These are phyloP conservation scores for Linnaemya vulpina DNA, from an alignment of 2,888 invertebrate species.

Conservation along the genomic window DNA sequence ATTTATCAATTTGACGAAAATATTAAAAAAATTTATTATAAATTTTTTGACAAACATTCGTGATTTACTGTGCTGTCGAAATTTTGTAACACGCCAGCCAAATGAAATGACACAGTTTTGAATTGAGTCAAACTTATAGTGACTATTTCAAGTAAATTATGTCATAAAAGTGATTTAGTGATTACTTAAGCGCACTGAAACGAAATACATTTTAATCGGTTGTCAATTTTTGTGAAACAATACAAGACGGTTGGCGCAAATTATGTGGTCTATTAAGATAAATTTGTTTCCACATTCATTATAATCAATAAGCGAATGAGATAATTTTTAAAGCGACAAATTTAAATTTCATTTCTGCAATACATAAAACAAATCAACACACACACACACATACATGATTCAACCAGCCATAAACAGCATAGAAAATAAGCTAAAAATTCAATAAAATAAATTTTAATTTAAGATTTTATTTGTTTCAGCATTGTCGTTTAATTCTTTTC, in stretches of 20 bases:
- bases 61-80: slow-evolving; percentile 53
- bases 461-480: too few species aligned
- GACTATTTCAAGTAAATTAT: slow-evolving; percentile 47
- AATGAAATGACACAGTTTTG: slow-evolving; percentile 21
- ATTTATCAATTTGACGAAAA: slow-evolving; percentile 21
- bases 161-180: slow-evolving; percentile 33
- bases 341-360: too few species aligned
- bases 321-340: slow-evolving; percentile 10
- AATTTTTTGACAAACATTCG: slow-evolving; percentile 37
- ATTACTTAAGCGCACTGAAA: slow-evolving; percentile 4
- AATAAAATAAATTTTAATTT: too few species aligned
- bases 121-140: slow-evolving; percentile 23
- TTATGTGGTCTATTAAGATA: slow-evolving; percentile 2
- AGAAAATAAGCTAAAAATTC: too few species aligned
- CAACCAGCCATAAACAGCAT: too few species aligned
- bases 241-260: not conserved
- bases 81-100: slow-evolving; percentile 27
- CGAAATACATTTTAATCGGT: not conserved
- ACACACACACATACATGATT: too few species aligned
- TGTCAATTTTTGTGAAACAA: slow-evolving; percentile 10
- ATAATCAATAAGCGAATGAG: slow-evolving; percentile 2
- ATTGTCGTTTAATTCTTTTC: too few species aligned
- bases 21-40: not conserved
- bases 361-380: too few species aligned
- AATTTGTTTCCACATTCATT: not conserved